Evolutionary conservation across 2,888 invertebrate species (phyloP).

Genomic region (Melinopterus prodromus): DNA sequence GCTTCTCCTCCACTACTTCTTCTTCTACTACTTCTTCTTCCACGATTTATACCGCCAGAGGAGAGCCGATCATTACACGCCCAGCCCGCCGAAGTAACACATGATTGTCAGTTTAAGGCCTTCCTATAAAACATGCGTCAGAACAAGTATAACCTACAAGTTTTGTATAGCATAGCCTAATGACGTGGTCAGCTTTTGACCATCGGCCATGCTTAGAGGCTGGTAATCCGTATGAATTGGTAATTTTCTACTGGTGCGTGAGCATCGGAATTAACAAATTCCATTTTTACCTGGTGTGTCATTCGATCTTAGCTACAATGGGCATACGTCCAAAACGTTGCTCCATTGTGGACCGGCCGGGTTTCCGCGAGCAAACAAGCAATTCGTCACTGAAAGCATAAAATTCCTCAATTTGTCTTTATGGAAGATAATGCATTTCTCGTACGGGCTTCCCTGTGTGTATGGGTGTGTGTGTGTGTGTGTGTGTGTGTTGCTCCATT

Average conservation of each 20-base stretch:
- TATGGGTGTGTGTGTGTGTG: background rate
- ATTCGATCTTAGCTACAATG: background rate
- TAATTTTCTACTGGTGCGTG: background rate
- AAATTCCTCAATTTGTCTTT: conserved; percentile 14
- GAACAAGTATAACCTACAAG: too few species aligned
- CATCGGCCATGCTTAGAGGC: background rate
- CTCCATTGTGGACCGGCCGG: background rate
- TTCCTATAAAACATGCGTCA: too few species aligned
- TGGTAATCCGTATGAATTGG: background rate
- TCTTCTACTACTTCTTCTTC: background rate
- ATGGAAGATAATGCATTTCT: background rate
- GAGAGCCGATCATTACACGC: background rate
- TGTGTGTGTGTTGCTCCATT: background rate
- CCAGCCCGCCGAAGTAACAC: too few species aligned
- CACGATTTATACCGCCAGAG: background rate
- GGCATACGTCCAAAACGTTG: background rate
- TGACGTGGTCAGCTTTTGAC: background rate
- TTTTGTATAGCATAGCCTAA: too few species aligned
- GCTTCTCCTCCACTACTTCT: background rate
- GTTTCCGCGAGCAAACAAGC: background rate
- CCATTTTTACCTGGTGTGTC: background rate
- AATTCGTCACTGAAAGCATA: conserved; percentile 13
- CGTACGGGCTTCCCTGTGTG: too few species aligned
- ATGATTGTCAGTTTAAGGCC: too few species aligned
- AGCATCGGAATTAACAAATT: background rate